Conservation (phyloP, 2,113 vertebrate species). For the Manacus vitellinus region DNA sequence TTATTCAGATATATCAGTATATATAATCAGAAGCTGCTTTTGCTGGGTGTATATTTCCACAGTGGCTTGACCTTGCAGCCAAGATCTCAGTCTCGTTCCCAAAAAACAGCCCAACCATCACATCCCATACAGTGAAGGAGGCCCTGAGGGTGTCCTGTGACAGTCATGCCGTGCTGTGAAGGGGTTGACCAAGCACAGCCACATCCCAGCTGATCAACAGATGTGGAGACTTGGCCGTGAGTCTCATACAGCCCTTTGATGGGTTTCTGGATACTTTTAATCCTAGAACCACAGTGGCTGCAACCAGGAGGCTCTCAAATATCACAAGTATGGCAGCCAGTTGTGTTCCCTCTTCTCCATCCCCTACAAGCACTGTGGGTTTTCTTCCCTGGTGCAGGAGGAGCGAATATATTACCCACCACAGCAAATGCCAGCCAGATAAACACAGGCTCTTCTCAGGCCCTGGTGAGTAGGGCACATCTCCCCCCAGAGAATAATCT, state of each 20-base stretch:
- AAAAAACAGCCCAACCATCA: background rate
- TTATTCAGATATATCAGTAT: background rate
- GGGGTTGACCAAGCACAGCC: background rate
- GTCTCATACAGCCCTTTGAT: background rate
- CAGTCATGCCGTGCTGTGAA: background rate
- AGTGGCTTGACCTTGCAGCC: background rate
- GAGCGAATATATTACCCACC: background rate
- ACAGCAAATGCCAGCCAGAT: background rate
- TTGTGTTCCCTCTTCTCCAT: background rate
- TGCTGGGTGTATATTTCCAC: background rate
- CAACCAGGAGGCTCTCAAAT: background rate
- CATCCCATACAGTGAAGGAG: background rate
- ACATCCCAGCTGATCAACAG: background rate
- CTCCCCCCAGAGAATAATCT: slow-evolving; percentile 34
- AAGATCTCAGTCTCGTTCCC: rapidly evolving
- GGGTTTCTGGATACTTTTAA: background rate
- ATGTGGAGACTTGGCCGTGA: background rate
- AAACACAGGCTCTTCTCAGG: background rate
- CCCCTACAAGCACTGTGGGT: background rate
- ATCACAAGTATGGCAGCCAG: background rate
- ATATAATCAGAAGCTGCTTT: background rate
- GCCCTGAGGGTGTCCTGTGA: background rate
- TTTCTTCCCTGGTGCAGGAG: background rate
- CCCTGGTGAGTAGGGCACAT: slow-evolving; percentile 11
- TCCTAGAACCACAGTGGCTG: background rate